These are phyloP conservation scores for Styela plicata DNA, from an alignment of 23 tunicate species.

Conservation along the genomic window DNA sequence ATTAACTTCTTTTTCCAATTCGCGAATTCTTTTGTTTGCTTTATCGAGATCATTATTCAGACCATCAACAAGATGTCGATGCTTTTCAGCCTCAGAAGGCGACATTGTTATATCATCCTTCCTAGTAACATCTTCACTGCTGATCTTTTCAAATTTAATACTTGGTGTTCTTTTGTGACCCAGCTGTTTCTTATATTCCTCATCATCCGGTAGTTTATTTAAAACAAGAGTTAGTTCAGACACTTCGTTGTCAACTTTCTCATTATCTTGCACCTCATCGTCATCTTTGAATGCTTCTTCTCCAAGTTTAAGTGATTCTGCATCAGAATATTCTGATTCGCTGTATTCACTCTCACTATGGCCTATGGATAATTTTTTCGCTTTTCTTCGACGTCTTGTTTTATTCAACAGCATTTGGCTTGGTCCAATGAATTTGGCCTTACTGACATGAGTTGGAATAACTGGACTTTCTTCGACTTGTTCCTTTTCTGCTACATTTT, in stretches of 20 bases:
- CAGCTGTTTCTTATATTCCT: not conserved
- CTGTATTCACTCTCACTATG: conserved; percentile 75
- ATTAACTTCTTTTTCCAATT: conserved; percentile 44
- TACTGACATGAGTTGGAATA: conserved; percentile 43
- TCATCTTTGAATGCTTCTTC: conserved; percentile 31
- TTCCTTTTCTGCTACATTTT: not conserved
- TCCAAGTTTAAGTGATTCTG: conserved; percentile 55
- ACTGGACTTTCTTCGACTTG: conserved; percentile 1
- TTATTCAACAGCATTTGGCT: conserved; percentile 41
- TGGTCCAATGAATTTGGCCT: conserved; percentile 64
- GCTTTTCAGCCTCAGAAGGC: conserved; percentile 43
- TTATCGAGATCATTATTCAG: conserved; percentile 44
- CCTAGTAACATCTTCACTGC: conserved; percentile 57
- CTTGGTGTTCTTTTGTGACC: conserved; percentile 30
- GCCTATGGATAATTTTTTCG: conserved; percentile 46
- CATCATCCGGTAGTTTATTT: conserved; percentile 6
- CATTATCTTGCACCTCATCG: conserved; percentile 40
- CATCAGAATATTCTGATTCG: conserved; percentile 85
- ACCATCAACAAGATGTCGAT: conserved; percentile 39
- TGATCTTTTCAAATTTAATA: conserved; percentile 68
- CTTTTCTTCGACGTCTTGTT: conserved; percentile 55
- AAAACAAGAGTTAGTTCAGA: not conserved
- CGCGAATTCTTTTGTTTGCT: conserved; percentile 44
- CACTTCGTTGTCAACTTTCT: not conserved
- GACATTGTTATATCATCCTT: conserved; percentile 7